A percentile compares a stretch with the other conserved stretches of the same genome.
These are phyloP conservation scores for Campoletis sonorensis DNA, from an alignment of 1,140 invertebrate species.

Conservation along the genomic window DNA sequence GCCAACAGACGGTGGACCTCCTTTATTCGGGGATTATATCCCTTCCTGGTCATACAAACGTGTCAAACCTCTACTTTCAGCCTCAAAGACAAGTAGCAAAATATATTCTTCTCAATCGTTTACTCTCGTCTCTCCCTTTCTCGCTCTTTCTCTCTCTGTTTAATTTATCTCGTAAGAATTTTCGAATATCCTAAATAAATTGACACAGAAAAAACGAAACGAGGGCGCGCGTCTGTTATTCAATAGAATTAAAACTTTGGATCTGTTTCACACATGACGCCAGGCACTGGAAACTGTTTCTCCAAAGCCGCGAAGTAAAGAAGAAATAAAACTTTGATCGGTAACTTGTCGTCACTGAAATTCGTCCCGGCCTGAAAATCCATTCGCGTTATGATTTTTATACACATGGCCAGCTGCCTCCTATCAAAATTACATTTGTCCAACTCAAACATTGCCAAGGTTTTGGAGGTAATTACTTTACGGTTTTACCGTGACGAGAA, in stretches of 20 bases:
- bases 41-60: constrained; percentile 34
- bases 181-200: neutral
- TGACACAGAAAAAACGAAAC: constrained; percentile 16
- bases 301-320: too few relatives aligned
- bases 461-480: constrained; percentile 41
- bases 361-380: constrained; percentile 48
- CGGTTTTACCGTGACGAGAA: constrained; percentile 31
- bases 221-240: neutral
- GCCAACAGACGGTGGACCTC: constrained; percentile 28
- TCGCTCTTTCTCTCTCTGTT: neutral
- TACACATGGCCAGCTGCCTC: constrained; percentile 40
- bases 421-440: constrained; percentile 53
- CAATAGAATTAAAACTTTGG: neutral
- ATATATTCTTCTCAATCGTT: constrained; percentile 1
- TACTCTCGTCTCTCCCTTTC: neutral
- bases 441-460: constrained; percentile 9
- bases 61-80: neutral
- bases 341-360: neutral
- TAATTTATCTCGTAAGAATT: neutral
- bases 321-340: constrained; percentile 24
- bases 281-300: too few relatives aligned
- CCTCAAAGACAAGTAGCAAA: constrained; percentile 14
- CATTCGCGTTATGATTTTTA: constrained; percentile 10
- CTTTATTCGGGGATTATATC: constrained; percentile 57
- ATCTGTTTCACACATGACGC: too few relatives aligned